Evolutionary conservation across 2,113 vertebrate species (phyloP).

Genomic region (Hypocryptadius cinnamomeus): DNA sequence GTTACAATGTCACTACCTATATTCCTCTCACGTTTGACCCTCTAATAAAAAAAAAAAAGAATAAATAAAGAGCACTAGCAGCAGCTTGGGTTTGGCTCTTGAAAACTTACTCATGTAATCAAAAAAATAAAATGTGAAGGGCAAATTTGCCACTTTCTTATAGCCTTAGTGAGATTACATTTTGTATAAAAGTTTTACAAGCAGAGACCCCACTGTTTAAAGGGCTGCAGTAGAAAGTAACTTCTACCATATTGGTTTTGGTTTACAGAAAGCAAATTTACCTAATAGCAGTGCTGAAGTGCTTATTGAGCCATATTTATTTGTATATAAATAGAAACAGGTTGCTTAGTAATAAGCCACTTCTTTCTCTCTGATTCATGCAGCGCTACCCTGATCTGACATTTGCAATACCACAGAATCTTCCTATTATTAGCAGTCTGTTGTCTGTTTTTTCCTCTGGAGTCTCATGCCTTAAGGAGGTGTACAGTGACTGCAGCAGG

Average conservation of each 20-base stretch:
- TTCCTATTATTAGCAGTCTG: background rate
- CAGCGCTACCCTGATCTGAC: background rate
- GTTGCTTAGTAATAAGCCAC: conserved; percentile 24
- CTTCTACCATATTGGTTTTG: background rate
- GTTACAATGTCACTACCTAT: background rate
- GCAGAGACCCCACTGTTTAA: background rate
- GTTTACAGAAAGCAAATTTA: background rate
- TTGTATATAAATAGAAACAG: conserved; percentile 38
- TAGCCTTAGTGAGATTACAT: background rate
- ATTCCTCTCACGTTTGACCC: background rate
- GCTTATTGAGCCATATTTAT: background rate
- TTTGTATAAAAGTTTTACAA: background rate
- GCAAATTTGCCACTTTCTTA: background rate
- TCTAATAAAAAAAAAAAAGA: background rate
- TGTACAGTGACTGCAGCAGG: background rate
- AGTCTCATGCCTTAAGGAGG: background rate
- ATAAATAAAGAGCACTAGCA: background rate
- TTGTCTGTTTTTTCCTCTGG: background rate
- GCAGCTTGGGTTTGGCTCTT: background rate
- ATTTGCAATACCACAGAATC: background rate
- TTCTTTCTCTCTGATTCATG: background rate
- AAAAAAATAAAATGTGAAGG: background rate
- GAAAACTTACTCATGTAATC: background rate
- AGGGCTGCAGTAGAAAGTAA: background rate
- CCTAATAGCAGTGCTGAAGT: background rate